Evolutionary conservation across 2,113 vertebrate species (phyloP).

Genomic region (Canis aureus): DNA sequence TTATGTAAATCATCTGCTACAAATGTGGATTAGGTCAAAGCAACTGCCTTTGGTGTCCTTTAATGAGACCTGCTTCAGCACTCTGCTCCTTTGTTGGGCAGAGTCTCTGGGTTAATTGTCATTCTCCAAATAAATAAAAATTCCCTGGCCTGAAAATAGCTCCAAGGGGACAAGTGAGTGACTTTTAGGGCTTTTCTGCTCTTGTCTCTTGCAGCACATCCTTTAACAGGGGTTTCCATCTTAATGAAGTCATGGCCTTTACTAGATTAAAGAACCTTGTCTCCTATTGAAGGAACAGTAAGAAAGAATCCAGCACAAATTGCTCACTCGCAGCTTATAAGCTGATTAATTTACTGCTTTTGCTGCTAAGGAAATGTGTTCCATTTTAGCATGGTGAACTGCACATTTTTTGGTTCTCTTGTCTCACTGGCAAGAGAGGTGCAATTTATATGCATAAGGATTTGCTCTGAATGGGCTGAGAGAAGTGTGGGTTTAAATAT

Average conservation of each 20-base stretch:
- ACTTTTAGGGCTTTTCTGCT: constrained; percentile 78
- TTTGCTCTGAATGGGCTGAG: constrained; percentile 76
- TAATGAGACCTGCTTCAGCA: constrained; percentile 84
- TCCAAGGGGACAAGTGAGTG: constrained; percentile 49
- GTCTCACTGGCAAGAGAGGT: constrained; percentile 78
- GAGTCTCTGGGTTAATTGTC: constrained; percentile 83
- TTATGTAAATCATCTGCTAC: constrained; percentile 84
- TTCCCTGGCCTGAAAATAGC: constrained; percentile 79
- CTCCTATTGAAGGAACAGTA: constrained; percentile 80
- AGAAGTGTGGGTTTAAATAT: constrained; percentile 45
- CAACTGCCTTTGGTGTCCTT: constrained; percentile 84
- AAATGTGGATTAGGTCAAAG: constrained; percentile 84
- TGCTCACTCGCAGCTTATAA: constrained; percentile 83
- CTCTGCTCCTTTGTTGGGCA: constrained; percentile 78
- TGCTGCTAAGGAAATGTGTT: constrained; percentile 82
- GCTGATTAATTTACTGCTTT: constrained; percentile 85
- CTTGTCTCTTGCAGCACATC: constrained; percentile 73
- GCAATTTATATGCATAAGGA: constrained; percentile 77
- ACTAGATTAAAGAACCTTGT: constrained; percentile 83
- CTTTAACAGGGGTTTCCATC: constrained; percentile 82
- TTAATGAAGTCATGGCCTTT: constrained; percentile 85
- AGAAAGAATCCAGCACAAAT: constrained; percentile 83
- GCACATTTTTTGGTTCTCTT: constrained; percentile 69
- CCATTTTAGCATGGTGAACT: constrained; percentile 80
- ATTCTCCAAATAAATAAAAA: constrained; percentile 85